These are phyloP conservation scores for Paracanthobrama guichenoti DNA, from an alignment of 2,113 vertebrate genomes.

Conservation along the genomic window DNA sequence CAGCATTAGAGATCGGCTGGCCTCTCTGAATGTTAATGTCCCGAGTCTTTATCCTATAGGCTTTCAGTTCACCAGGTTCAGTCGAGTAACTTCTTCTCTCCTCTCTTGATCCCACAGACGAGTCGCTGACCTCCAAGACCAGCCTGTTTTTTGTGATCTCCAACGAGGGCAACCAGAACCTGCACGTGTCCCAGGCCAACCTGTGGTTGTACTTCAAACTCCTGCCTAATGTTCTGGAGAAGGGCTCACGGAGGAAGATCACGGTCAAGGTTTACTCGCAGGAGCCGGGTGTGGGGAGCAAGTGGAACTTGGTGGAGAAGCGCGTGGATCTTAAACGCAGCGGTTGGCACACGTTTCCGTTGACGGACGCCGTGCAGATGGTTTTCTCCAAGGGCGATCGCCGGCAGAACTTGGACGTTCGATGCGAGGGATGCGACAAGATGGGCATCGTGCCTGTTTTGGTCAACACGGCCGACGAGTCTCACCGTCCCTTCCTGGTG, in stretches of 20 bases:
- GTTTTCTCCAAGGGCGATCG: constrained; percentile 87
- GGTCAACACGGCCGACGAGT: constrained; percentile 85
- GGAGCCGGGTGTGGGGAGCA: constrained; percentile 83
- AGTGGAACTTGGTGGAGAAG: constrained; percentile 93
- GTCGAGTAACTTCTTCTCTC: neutral
- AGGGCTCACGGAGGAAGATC: constrained; percentile 84
- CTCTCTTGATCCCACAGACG: constrained; percentile 79
- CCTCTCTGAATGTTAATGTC: constrained; percentile 56
- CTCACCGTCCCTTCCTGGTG: constrained; percentile 93
- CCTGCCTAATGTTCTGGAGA: constrained; percentile 80
- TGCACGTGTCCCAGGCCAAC: constrained; percentile 89
- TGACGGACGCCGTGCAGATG: constrained; percentile 87
- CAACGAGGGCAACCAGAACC: constrained; percentile 94
- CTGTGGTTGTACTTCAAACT: constrained; percentile 97
- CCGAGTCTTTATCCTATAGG: constrained; percentile 48
- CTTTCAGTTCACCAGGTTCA: neutral
- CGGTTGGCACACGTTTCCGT: constrained; percentile 93
- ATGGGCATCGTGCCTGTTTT: constrained; percentile 83
- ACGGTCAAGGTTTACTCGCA: constrained; percentile 92
- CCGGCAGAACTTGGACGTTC: constrained; percentile 92
- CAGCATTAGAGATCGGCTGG: constrained; percentile 33
- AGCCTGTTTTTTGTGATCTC: constrained; percentile 95
- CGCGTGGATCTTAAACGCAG: constrained; percentile 92
- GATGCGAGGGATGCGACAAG: constrained; percentile 89
- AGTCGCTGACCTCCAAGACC: constrained; percentile 87